Base-by-base conservation (phyloP, 2,113 vertebrate species). In the Protobothrops flavoviridis region DNA sequence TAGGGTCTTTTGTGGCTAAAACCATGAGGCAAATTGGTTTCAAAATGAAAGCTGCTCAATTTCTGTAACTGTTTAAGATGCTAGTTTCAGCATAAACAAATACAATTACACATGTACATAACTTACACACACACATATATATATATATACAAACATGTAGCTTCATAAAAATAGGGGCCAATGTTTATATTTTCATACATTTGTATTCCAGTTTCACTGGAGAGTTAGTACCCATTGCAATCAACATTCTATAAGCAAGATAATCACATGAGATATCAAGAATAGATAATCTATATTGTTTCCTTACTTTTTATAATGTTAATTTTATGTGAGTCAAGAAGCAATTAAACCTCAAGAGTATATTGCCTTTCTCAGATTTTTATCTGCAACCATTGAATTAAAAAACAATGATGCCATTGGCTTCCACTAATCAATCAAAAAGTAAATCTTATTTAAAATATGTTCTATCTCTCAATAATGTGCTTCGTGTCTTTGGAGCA, bases 361-460 rank as follows among this genome's bases (percentile, higher is more conserved):
- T 57, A 81, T 57, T 81, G 53, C 29, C n/a, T 92, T 91, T 74
- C 61, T 88, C 53, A 88, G 85, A 87, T 23, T 43, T 55, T 15
- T 85, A 94, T 92, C 53, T 92, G 50, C n/a, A 59, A 50, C 5
- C 43, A 90, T 94, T 85, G 92, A 87, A 94, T 94, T 90, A 52
- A 92, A 92, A 89, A 53, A 39, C 1, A 20, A 87, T 92, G 88
- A 92, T 90, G 85, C 52, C 48, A 59, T 87, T 59, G 57, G 52
- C 59, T 90, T 91, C 53, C 43, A 91, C 61, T 74, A 33, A 88
- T 88, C 64, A 90, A 88, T 94, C 85, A 59, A 85, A 53, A 61
- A 55, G 23, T 61, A 53, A 92, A 92, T 61, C 89, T 85, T 91
- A 59, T 57, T 91, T 91, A 88, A 94, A 50, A 39, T 87, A 5